Percentiles rank a stretch among this genome's conserved stretches.
Conservation (phyloP, 1,140 invertebrate species). For the Eumeta japonica region DNA sequence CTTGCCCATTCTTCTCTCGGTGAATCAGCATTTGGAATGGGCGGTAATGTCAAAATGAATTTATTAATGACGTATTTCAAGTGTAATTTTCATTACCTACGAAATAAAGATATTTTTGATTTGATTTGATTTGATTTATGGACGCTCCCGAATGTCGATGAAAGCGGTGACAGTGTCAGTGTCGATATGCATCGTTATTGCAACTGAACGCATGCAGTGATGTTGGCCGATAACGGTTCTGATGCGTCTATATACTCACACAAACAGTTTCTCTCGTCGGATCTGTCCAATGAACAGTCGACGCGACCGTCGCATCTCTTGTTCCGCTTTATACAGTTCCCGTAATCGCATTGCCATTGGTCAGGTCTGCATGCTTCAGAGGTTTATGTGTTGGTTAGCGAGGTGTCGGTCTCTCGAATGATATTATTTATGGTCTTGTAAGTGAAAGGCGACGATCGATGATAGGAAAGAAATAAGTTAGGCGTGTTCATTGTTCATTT, state of each 20-base stretch:
- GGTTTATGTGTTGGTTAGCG: constrained; percentile 9
- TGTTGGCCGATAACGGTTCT: background rate
- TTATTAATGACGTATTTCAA: too few species aligned
- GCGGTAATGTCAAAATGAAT: too few species aligned
- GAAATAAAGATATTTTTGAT: too few species aligned
- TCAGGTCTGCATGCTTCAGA: constrained; percentile 59
- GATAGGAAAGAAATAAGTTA: background rate
- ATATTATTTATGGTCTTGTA: background rate
- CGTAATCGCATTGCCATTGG: constrained; percentile 63
- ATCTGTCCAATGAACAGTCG: constrained; percentile 68
- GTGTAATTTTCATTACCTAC: too few species aligned
- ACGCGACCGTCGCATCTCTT: constrained; percentile 65
- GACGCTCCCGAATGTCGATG: too few species aligned
- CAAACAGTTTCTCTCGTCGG: constrained; percentile 70
- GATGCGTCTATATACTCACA: too few species aligned
- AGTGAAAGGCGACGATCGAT: background rate
- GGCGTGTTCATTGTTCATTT: background rate
- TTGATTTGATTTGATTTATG: background rate
- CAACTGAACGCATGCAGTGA: too few species aligned
- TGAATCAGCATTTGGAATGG: too few species aligned
- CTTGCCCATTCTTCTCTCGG: too few species aligned
- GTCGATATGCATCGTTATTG: too few species aligned
- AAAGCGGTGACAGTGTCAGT: too few species aligned
- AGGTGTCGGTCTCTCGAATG: background rate
- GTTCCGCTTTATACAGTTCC: constrained; percentile 62